phyloP scores from a whole-genome alignment of 2,797 vertebrate genomes.

The Sternotherus odoratus region DNA sequence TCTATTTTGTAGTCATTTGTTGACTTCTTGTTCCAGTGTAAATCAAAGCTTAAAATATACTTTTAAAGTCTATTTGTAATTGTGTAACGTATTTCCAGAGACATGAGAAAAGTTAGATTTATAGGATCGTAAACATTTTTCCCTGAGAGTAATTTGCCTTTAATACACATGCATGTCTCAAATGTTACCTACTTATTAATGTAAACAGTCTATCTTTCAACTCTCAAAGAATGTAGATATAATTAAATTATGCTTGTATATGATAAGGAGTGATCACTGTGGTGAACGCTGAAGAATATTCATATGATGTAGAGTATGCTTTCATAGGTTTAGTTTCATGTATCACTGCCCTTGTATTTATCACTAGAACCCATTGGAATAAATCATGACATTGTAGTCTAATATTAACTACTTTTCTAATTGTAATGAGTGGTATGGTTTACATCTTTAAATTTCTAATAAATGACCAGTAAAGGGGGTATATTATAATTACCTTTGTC shows the following conservation, averaged over 20 bases:
- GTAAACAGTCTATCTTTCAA: not conserved
- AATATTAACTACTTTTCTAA: not conserved
- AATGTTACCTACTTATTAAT: not conserved
- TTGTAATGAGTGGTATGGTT: not conserved
- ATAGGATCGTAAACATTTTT: not conserved
- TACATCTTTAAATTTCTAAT: not conserved
- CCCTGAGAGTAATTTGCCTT: not conserved
- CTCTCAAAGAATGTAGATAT: not conserved
- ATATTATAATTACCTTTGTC: not conserved
- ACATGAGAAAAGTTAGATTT: not conserved
- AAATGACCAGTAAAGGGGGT: not conserved
- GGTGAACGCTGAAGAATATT: not conserved
- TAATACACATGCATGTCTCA: not conserved
- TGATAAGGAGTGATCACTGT: not conserved
- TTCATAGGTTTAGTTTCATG: not conserved
- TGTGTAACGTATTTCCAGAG: not conserved
- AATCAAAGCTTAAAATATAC: constrained; percentile 36
- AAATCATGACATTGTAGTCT: not conserved
- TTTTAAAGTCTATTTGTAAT: not conserved
- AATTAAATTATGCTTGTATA: not conserved
- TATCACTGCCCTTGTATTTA: not conserved
- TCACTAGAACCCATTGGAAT: not conserved
- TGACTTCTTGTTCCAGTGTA: constrained; percentile 24
- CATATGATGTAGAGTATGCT: not conserved
- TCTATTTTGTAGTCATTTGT: not conserved